Evolutionary conservation across 2,113 vertebrate species (phyloP), one percentile per base, ranked within the genome.

Genomic region (Thryonomys swinderianus): DNA sequence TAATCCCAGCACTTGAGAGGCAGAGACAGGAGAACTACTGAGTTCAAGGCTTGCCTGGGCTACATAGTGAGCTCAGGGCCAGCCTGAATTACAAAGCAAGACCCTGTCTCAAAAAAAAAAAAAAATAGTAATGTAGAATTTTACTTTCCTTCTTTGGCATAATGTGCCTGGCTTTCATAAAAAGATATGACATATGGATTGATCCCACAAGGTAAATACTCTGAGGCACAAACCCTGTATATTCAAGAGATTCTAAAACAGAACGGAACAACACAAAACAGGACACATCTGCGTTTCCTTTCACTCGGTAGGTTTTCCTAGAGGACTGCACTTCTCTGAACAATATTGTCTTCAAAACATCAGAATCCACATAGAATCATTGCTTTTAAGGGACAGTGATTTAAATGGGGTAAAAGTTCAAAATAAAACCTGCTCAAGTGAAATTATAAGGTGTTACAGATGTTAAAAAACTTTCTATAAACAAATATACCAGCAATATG

Each of bases 81-180:
- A n/a, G n/a, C n/a, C n/a, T n/a, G n/a, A n/a, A n/a, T n/a, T n/a
- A n/a, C n/a, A n/a, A n/a, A n/a, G n/a, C n/a, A n/a, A n/a, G n/a
- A n/a, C n/a, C n/a, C n/a, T n/a, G n/a, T n/a, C n/a, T n/a, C n/a
- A n/a, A n/a, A n/a, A n/a, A n/a, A n/a, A n/a, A n/a, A n/a, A n/a
- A n/a, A n/a, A n/a, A n/a, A n/a, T n/a, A 85, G 61, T 37, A 69
- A 53, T 12, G 80, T 84, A 82, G 23, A 90, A 62, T 88, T 94
- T 85, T 66, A 18, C 12, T 92, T 90, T 85, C 40, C 10, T 96
- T 83, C 42, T 91, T 61, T 88, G n/a, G 79, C 48, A 89, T 92
- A 90, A 88, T 42, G 82, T 91, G 62, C 84, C 86, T 96, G 53
- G 82, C 37, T 95, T 92, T 88, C 67, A 94, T 21, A 69, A 53